Base-by-base conservation (phyloP, 2,113 vertebrate species). In the Rhynchopsitta pachyrhyncha region DNA sequence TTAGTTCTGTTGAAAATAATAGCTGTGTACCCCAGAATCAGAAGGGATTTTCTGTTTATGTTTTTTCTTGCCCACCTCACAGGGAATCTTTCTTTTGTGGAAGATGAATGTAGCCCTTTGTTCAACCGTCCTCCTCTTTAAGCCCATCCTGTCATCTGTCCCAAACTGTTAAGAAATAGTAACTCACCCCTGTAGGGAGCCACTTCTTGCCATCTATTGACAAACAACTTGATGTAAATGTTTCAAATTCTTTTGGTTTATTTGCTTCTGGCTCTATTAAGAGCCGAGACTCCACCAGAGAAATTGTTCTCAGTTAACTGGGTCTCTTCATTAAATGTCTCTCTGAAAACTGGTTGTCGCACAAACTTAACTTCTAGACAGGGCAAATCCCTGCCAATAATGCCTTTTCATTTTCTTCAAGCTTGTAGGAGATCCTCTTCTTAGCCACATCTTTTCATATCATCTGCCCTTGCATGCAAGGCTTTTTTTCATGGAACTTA, bases 181-280 rank as follows among this genome's bases (percentile, higher is more conserved):
- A 84, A 87, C 82, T 88, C 74, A 91, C 62, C 83, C n/a, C 80
- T 82, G 76, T 69, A 95, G 90, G 83, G 77, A 94, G 77, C 92
- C 70, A 52, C 74, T 90, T 87, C 52, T 90, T 96, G 47, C 35
- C 22, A 20, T 86, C 93, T 96, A 82, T 62, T 93, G 93, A 84
- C 92, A 78, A 93, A 92, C 74, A 90, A 76, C 69, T 88, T 95
- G 69, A 94, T 94, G 86, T 93, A 93, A 88, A 94, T 76, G 62
- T 91, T 74, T 88, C 41, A 17, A 2, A 83, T 95, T 95, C 68
- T 50, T 83, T 79, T 64, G 71, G 17, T 88, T 60, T 92, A 2
- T 91, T 94, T 92, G 74, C 63, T 94, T 91, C 83, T 93, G 81
- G 69, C 83, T 95, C 66, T 93, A 2, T 52, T 79, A 44, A 93